These are phyloP conservation scores for Chloropsis cyanopogon DNA, from an alignment of 2,113 vertebrate genomes.

Conservation along the genomic window DNA sequence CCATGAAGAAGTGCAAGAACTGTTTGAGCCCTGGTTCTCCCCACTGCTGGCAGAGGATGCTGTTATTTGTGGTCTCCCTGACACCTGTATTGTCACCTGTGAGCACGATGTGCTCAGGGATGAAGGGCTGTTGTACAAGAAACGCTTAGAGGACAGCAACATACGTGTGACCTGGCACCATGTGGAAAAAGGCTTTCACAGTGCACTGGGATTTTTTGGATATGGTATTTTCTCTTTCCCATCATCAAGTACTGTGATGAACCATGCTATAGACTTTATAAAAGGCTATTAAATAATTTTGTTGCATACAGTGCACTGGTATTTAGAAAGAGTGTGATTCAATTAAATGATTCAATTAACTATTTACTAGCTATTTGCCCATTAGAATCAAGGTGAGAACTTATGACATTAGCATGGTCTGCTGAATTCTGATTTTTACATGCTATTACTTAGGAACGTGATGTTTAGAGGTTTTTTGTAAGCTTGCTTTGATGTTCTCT, in stretches of 20 bases:
- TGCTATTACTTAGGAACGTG: neutral
- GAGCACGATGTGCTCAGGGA: conserved; percentile 11
- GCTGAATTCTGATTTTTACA: neutral
- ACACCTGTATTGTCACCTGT: conserved; percentile 15
- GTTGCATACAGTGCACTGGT: neutral
- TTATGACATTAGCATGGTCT: neutral
- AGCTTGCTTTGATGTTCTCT: neutral
- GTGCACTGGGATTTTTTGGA: neutral
- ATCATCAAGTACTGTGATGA: neutral
- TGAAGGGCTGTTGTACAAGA: neutral
- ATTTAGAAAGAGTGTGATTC: neutral
- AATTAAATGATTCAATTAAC: neutral
- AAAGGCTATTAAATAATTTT: neutral
- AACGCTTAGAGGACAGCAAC: neutral
- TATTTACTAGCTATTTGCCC: neutral
- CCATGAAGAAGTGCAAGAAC: neutral
- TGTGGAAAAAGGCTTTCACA: neutral
- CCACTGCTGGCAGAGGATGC: conserved; percentile 6
- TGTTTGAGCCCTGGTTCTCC: neutral
- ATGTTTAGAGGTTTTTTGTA: neutral
- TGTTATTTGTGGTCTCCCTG: neutral
- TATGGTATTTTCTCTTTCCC: conserved; percentile 44
- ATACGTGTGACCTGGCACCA: neutral
- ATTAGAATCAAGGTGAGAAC: neutral
- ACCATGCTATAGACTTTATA: neutral